A percentile compares a stretch with the other conserved stretches of the same genome.
Conservation (phyloP, 1,140 invertebrate species). For the Drosophila takahashii region DNA sequence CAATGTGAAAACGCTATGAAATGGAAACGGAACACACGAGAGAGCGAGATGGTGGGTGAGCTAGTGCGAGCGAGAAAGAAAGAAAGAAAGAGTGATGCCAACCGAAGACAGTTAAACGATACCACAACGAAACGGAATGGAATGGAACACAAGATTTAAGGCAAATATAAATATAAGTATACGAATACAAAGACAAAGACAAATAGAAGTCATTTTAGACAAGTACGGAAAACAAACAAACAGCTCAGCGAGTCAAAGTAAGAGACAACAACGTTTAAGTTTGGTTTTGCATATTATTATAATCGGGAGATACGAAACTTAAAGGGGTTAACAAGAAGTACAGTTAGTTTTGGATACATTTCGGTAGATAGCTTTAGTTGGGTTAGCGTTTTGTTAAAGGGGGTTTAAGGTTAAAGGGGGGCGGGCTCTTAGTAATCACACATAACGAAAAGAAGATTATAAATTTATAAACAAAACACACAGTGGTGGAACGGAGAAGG, state of each 20-base stretch:
- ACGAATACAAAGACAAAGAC: conserved; percentile 46
- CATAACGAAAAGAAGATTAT: conserved; percentile 41
- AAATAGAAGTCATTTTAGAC: conserved; percentile 42
- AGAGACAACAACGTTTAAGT: conserved; percentile 50
- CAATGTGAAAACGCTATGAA: conserved; percentile 1
- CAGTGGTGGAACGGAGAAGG: conserved; percentile 28
- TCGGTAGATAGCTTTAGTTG: conserved; percentile 38
- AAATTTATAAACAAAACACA: conserved; percentile 24
- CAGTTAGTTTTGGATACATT: conserved; percentile 38
- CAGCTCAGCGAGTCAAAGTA: conserved; percentile 59
- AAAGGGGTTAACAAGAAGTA: conserved; percentile 41
- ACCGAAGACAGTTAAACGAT: conserved; percentile 16
- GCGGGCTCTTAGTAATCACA: conserved; percentile 31
- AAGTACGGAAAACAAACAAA: conserved; percentile 51
- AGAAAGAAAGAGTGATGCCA: conserved; percentile 27
- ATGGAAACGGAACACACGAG: conserved; percentile 22
- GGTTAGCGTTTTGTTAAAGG: conserved; percentile 10
- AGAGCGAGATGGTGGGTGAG: conserved; percentile 3
- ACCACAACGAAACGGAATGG: conserved; percentile 6
- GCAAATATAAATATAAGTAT: conserved; percentile 32
- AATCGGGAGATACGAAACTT: conserved; percentile 36
- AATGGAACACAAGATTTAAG: conserved; percentile 47
- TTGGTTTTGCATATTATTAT: conserved; percentile 27
- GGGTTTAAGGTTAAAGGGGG: background rate
- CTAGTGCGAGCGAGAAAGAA: conserved; percentile 32